phyloP scores from a whole-genome alignment of 1,140 invertebrate genomes.

The Pentalonia nigronervosa region DNA sequence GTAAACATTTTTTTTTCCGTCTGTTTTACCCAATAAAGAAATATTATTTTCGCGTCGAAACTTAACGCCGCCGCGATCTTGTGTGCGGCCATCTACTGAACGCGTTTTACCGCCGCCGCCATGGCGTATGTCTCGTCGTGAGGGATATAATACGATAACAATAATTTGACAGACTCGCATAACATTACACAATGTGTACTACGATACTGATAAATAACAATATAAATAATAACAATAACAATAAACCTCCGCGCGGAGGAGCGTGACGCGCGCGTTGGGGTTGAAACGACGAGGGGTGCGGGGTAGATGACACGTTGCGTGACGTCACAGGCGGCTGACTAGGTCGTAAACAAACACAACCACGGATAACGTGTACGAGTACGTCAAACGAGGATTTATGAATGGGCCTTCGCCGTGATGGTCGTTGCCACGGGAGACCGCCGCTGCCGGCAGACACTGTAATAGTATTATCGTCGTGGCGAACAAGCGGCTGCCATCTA shows the following conservation, averaged over 20 bases:
- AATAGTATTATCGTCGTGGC: not conserved
- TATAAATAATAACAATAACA: not conserved
- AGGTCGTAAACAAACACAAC: constrained; percentile 58
- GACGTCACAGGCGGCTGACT: constrained; percentile 43
- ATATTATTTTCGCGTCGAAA: not conserved
- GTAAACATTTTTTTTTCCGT: not conserved
- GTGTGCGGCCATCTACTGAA: not conserved
- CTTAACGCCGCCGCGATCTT: not conserved
- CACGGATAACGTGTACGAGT: constrained; percentile 52
- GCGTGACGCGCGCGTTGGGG: not conserved
- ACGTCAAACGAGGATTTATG: constrained; percentile 57
- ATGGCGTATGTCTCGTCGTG: not conserved
- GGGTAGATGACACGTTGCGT: constrained; percentile 34
- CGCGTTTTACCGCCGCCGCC: not conserved
- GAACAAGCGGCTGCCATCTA: constrained; percentile 43
- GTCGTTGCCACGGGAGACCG: constrained; percentile 28
- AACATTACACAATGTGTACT: not conserved
- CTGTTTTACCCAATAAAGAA: not conserved
- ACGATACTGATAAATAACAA: not conserved
- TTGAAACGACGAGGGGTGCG: not conserved
- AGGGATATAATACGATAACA: not conserved
- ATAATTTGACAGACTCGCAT: not conserved
- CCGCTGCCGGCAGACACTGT: not conserved
- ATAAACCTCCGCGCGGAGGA: not conserved
- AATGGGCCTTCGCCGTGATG: constrained; percentile 37